Conservation (phyloP, 2,888 invertebrate species). For the Leucophenga maculata region DNA sequence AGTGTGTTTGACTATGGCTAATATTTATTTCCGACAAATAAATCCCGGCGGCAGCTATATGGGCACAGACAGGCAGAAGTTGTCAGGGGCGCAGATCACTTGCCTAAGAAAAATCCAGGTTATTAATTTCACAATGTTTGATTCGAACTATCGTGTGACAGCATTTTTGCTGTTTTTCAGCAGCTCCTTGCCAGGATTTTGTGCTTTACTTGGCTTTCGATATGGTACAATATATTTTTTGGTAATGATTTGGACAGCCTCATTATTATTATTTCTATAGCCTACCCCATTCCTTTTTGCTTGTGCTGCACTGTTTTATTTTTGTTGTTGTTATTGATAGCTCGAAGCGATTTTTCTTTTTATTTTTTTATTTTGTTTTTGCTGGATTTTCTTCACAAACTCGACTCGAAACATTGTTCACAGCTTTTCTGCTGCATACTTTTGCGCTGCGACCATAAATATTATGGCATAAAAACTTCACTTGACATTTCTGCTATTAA, state of each 20-base stretch:
- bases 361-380: neutral
- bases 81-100: slow-evolving; percentile 24
- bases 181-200: neutral
- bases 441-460: slow-evolving; percentile 11
- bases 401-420: neutral
- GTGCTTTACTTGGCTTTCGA: slow-evolving; percentile 5
- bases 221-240: neutral
- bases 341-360: slow-evolving; percentile 14
- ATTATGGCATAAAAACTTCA: slow-evolving; percentile 28
- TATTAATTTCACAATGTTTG: slow-evolving; percentile 57
- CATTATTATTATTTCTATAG: slow-evolving; percentile 26
- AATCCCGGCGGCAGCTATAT: slow-evolving; percentile 48
- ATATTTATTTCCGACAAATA: slow-evolving; percentile 66
- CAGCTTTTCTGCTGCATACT: slow-evolving; percentile 12
- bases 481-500: slow-evolving; percentile 29
- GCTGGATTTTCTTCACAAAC: neutral
- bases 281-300: neutral
- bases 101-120: slow-evolving; percentile 49
- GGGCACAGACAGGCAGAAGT: slow-evolving; percentile 23
- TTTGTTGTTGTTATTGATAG: slow-evolving; percentile 35
- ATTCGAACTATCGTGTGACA: slow-evolving; percentile 35
- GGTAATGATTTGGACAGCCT: slow-evolving; percentile 30
- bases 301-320: neutral
- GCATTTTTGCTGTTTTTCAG: slow-evolving; percentile 54
- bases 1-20: slow-evolving; percentile 63